Conservation (phyloP, 2,113 vertebrate species). For the Gallinago media region DNA sequence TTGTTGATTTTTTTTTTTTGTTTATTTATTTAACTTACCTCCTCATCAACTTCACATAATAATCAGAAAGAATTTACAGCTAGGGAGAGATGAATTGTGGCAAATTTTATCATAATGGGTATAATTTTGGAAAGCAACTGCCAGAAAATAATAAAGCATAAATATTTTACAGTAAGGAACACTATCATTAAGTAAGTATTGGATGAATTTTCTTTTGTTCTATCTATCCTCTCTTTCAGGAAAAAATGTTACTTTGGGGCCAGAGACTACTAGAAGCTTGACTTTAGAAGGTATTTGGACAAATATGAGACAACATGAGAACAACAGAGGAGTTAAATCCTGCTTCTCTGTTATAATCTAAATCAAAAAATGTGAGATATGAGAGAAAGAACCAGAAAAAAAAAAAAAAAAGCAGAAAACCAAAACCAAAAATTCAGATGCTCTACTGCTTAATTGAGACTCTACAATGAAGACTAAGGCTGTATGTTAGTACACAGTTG, state of each 20-base stretch:
- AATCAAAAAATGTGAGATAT: fast-evolving
- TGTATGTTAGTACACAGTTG: fast-evolving
- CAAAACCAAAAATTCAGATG: background rate
- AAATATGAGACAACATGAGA: background rate
- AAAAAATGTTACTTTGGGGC: background rate
- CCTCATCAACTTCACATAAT: background rate
- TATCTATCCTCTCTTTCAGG: background rate
- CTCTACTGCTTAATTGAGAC: background rate
- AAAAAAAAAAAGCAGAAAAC: no score
- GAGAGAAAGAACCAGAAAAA: background rate
- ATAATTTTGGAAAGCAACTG: background rate
- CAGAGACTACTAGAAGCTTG: background rate
- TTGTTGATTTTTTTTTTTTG: background rate
- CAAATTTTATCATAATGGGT: background rate
- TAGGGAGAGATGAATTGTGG: background rate
- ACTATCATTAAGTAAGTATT: background rate
- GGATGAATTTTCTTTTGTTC: background rate
- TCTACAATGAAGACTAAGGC: background rate
- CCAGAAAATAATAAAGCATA: background rate
- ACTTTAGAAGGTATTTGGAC: background rate
- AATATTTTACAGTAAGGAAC: background rate
- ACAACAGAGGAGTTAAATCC: background rate
- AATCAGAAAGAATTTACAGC: background rate
- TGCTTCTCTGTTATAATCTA: background rate
- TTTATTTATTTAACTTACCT: background rate